Percentiles rank a stretch among this genome's conserved stretches.
Conservation (phyloP, 2,797 vertebrate species). For the Helicolenus hilgendorfi region DNA sequence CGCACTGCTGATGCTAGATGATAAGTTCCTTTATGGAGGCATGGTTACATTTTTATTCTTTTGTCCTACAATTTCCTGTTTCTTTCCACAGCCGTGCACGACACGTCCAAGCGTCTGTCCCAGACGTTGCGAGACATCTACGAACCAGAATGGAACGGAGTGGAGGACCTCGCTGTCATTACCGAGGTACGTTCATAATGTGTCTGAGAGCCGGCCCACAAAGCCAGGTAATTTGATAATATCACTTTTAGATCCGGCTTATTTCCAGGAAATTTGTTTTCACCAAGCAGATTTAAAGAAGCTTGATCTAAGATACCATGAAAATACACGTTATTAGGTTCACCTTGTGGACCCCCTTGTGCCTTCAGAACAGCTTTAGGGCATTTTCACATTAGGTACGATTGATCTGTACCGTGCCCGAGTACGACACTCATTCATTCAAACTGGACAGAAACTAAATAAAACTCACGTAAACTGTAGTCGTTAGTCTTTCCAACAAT, state of each 20-base stretch:
- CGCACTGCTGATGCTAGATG: conserved; percentile 18
- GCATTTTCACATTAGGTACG: too few species aligned
- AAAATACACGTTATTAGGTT: neutral
- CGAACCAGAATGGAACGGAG: conserved; percentile 93
- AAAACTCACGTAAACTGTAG: too few species aligned
- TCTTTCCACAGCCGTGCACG: conserved; percentile 91
- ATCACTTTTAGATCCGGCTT: neutral
- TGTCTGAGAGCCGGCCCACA: neutral
- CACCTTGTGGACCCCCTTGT: neutral
- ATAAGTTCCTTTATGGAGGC: conserved; percentile 5
- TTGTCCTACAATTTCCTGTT: neutral
- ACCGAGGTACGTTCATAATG: conserved; percentile 84
- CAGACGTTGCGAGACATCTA: conserved; percentile 95
- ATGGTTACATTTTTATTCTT: neutral
- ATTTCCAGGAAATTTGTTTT: neutral
- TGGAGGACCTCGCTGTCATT: conserved; percentile 92
- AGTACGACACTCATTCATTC: too few species aligned
- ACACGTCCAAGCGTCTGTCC: conserved; percentile 94
- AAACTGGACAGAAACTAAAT: too few species aligned
- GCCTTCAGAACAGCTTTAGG: neutral
- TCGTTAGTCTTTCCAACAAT: too few species aligned
- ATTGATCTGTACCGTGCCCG: too few species aligned
- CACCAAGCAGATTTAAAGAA: neutral
- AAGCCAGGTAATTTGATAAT: neutral
- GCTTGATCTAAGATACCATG: neutral